Conservation (phyloP, 2,113 vertebrate species). For the Hippocampus mohnikei region DNA sequence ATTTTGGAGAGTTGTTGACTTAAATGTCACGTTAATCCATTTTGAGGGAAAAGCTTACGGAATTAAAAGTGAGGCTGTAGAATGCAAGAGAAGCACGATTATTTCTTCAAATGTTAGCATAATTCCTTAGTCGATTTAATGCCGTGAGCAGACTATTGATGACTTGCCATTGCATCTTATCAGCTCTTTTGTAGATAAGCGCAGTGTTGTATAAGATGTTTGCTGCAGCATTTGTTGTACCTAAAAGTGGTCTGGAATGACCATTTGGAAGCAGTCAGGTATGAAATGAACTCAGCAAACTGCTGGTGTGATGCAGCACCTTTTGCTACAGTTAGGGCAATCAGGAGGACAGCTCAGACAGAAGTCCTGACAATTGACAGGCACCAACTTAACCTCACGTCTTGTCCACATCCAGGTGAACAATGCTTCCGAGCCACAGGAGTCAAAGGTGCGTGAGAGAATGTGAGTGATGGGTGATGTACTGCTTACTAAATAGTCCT, state of each 20-base stretch:
- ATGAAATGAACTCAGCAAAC: not conserved
- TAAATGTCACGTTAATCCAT: not conserved
- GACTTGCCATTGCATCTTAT: not conserved
- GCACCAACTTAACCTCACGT: not conserved
- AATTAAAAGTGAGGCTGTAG: not conserved
- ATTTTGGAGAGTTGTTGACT: not conserved
- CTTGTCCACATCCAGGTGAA: not conserved
- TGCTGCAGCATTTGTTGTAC: not conserved
- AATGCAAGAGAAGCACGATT: not conserved
- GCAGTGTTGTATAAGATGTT: not conserved
- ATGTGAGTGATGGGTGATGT: not conserved
- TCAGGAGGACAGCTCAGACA: constrained; percentile 1
- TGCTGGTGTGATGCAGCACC: not conserved
- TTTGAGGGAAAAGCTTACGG: not conserved
- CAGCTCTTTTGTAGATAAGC: not conserved
- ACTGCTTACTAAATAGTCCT: not conserved
- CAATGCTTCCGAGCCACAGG: not conserved
- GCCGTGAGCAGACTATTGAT: not conserved
- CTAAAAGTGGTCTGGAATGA: not conserved
- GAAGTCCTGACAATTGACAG: constrained; percentile 3
- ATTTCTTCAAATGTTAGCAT: not conserved
- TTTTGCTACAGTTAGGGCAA: not conserved
- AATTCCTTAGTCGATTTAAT: not conserved
- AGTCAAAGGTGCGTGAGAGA: not conserved
- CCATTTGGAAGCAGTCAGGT: not conserved